A percentile compares a stretch with the other conserved stretches of the same genome.
Conservation (phyloP, 2,113 vertebrate genomes). For the Pseudonaja textilis region DNA sequence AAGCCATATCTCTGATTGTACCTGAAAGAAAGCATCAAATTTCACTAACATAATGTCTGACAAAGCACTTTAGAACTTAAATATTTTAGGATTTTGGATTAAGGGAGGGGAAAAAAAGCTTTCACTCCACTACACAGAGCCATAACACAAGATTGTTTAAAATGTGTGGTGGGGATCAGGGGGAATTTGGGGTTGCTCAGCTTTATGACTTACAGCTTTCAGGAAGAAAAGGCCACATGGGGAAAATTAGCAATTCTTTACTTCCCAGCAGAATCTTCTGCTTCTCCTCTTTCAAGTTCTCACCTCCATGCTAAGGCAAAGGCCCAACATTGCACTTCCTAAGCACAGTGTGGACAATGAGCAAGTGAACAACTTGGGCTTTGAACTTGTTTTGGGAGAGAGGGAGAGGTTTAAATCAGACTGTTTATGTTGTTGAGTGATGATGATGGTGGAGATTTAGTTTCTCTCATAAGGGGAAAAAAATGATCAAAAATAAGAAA, state of each 20-base stretch:
- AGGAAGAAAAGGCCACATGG: not conserved
- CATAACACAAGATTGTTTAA: not conserved
- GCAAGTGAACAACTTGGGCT: constrained; percentile 35
- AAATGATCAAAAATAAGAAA: constrained; percentile 86
- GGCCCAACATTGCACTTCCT: constrained; percentile 10
- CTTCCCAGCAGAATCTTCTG: not conserved
- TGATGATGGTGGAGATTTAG: constrained; percentile 34
- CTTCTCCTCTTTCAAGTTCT: not conserved
- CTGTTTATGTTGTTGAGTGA: constrained; percentile 75
- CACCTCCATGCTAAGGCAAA: not conserved
- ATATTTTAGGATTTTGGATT: not conserved
- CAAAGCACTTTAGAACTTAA: not conserved
- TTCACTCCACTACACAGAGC: not conserved
- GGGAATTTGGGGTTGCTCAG: not conserved
- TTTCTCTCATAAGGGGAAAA: constrained; percentile 80
- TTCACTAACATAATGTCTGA: not conserved
- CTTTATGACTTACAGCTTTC: not conserved
- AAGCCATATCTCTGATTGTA: not conserved
- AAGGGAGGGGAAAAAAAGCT: not conserved
- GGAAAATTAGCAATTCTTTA: not conserved
- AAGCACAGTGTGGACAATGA: constrained; percentile 30
- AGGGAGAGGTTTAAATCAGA: constrained; percentile 49
- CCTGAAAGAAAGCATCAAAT: not conserved
- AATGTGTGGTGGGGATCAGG: not conserved
- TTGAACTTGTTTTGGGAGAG: accelerated